Percentiles rank a stretch among this genome's conserved stretches.
Conservation (phyloP, 2,113 vertebrate species). For the Murina feae region DNA sequence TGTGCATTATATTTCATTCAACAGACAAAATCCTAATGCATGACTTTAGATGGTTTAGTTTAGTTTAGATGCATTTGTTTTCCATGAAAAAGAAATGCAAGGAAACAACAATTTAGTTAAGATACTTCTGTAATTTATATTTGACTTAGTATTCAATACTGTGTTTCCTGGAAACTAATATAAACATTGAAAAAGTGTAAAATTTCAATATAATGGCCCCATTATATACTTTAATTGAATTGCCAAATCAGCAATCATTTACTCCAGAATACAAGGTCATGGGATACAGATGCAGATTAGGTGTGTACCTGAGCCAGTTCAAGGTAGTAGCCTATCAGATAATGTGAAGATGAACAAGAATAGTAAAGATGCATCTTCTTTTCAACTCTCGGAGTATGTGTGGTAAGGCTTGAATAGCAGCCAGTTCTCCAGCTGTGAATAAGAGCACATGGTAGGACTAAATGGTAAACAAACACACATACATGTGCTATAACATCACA, state of each 20-base stretch:
- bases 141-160: background rate
- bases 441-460: background rate
- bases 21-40: rapidly evolving
- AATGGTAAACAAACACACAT: background rate
- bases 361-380: background rate
- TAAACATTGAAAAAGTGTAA: background rate
- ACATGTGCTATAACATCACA: background rate
- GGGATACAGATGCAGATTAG: background rate
- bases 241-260: background rate
- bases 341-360: background rate
- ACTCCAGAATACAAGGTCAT: background rate
- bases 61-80: background rate
- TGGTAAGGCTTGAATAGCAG: background rate
- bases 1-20: background rate
- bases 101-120: background rate
- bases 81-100: background rate
- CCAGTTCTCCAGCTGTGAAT: background rate
- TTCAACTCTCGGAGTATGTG: background rate
- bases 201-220: background rate
- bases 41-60: background rate
- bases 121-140: background rate
- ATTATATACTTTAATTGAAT: background rate
- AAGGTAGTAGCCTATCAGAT: background rate
- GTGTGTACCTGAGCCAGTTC: background rate
- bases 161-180: background rate